These are phyloP conservation scores for Geotrypetes seraphini DNA, from an alignment of 2,797 vertebrate species.

Conservation along the genomic window DNA sequence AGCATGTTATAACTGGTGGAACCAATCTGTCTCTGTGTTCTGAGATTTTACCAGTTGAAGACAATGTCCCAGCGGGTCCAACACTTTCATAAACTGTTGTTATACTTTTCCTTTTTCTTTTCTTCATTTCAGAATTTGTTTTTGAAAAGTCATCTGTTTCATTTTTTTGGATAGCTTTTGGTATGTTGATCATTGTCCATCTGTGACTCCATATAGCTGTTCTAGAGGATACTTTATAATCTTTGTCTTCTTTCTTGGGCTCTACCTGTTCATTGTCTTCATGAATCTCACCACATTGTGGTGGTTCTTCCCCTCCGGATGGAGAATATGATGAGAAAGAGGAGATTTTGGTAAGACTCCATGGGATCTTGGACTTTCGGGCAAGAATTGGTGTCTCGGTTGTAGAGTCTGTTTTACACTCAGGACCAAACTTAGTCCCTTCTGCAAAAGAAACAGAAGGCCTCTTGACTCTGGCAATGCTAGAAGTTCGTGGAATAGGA, in stretches of 20 bases:
- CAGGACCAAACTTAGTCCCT: slow-evolving; percentile 80
- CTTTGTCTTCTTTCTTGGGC: slow-evolving; percentile 24
- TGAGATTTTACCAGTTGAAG: slow-evolving; percentile 22
- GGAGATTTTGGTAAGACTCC: slow-evolving; percentile 59
- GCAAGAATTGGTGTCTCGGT: slow-evolving; percentile 50
- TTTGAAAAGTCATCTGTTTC: slow-evolving; percentile 26
- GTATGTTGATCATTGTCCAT: slow-evolving; percentile 48
- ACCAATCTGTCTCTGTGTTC: slow-evolving; percentile 57
- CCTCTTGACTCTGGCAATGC: slow-evolving; percentile 82
- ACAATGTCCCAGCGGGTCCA: slow-evolving; percentile 49
- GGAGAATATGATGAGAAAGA: slow-evolving; percentile 25
- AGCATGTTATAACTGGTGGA: slow-evolving; percentile 68
- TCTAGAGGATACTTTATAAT: slow-evolving; percentile 33
- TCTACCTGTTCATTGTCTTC: slow-evolving; percentile 30
- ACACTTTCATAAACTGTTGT: slow-evolving; percentile 83
- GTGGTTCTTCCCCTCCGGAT: slow-evolving; percentile 20
- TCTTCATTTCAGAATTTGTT: slow-evolving; percentile 8
- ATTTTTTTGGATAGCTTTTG: slow-evolving; percentile 44
- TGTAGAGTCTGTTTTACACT: slow-evolving; percentile 50
- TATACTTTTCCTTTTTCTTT: slow-evolving; percentile 36
- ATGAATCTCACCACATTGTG: slow-evolving; percentile 14
- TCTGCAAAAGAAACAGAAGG: slow-evolving; percentile 95
- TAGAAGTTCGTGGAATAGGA: slow-evolving; percentile 90
- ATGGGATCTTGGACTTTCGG: slow-evolving; percentile 62
- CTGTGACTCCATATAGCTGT: slow-evolving; percentile 25